Evolutionary conservation across 2,888 invertebrate genomes (phyloP).

Genomic region (Spisula subtruncata): DNA sequence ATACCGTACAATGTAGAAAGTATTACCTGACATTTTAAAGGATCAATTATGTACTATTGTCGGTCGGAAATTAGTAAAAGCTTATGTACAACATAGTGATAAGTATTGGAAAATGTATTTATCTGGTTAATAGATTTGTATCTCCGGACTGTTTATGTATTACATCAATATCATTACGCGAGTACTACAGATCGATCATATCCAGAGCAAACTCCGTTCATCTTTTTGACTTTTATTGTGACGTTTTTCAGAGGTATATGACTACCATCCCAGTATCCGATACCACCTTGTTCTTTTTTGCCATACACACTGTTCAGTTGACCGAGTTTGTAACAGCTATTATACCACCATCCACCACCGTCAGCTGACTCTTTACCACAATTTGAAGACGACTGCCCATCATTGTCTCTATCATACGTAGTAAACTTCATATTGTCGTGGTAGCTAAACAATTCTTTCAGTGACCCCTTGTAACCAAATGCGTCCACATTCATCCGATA

Average conservation of each 20-base stretch:
- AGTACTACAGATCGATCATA: too few relatives aligned
- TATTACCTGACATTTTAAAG: too few relatives aligned
- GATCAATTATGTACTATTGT: too few relatives aligned
- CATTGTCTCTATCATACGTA: conserved; percentile 63
- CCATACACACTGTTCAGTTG: conserved; percentile 56
- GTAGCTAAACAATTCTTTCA: conserved; percentile 50
- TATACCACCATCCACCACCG: conserved; percentile 63
- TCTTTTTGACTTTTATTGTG: conserved; percentile 27
- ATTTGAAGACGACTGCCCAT: not conserved
- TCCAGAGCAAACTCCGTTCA: conserved; percentile 24
- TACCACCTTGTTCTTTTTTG: conserved; percentile 49
- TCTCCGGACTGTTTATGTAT: too few relatives aligned
- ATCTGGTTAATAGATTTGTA: too few relatives aligned
- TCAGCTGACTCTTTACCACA: conserved; percentile 31
- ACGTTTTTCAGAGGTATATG: conserved; percentile 25
- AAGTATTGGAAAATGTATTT: too few relatives aligned
- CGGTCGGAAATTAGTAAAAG: too few relatives aligned
- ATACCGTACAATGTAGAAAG: too few relatives aligned
- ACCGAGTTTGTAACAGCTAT: conserved; percentile 48
- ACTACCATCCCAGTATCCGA: conserved; percentile 47
- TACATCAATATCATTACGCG: too few relatives aligned
- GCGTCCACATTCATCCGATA: conserved; percentile 64
- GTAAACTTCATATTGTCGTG: conserved; percentile 62
- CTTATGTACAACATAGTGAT: too few relatives aligned
- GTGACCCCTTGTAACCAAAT: conserved; percentile 88